Evolutionary conservation across 2,888 invertebrate species (phyloP).

Genomic region (Invenusta paracnida): DNA sequence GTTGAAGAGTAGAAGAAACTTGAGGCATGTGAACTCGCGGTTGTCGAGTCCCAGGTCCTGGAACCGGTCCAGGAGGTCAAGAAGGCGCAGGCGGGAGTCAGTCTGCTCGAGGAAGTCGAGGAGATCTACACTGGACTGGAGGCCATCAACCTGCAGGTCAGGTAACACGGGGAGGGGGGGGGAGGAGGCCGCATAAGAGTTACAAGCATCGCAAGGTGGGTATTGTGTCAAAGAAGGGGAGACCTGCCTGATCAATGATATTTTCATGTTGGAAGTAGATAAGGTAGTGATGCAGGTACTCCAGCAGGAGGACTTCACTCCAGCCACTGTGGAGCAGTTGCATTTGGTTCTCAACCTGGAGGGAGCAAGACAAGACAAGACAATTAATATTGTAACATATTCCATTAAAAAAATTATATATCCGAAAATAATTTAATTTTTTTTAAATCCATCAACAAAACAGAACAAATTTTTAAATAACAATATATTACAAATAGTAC

Average conservation of each 20-base stretch:
- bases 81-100: background rate
- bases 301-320: conserved; percentile 8
- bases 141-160: too few relatives aligned
- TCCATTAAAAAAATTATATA: too few relatives aligned
- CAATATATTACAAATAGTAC: too few relatives aligned
- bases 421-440: too few relatives aligned
- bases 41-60: background rate
- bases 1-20: conserved; percentile 20
- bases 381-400: too few relatives aligned
- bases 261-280: conserved; percentile 10
- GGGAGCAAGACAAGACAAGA: too few relatives aligned
- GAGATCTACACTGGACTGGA: conserved; percentile 27
- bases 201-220: too few relatives aligned
- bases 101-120: background rate
- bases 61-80: conserved; percentile 1
- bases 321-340: conserved; percentile 23
- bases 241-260: background rate
- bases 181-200: too few relatives aligned
- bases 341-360: conserved; percentile 30
- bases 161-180: too few relatives aligned
- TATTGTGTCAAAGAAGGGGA: too few relatives aligned
- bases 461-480: too few relatives aligned
- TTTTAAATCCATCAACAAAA: too few relatives aligned
- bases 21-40: background rate
- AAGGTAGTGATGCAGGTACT: conserved; percentile 24